These are phyloP conservation scores for Aspidiotus destructor DNA, from an alignment of 2,888 invertebrate genomes.

Conservation along the genomic window DNA sequence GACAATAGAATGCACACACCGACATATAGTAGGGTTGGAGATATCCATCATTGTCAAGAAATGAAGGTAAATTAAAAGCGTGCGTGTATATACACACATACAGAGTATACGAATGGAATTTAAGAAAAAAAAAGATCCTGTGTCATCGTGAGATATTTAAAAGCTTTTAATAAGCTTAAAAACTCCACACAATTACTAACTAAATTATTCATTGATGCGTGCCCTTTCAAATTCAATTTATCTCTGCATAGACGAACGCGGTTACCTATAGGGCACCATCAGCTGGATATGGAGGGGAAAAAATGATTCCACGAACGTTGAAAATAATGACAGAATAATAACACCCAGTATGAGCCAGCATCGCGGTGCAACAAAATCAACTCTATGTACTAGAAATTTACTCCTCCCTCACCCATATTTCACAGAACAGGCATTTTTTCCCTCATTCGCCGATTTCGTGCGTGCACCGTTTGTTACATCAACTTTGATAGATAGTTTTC, in stretches of 20 bases:
- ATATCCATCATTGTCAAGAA: conserved; percentile 4
- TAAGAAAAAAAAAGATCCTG: neutral
- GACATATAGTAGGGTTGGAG: neutral
- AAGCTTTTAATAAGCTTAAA: neutral
- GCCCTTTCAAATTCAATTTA: conserved; percentile 1
- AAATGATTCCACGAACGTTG: no score
- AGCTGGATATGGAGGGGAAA: no score
- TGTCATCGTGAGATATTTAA: conserved; percentile 2
- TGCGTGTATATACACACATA: no score
- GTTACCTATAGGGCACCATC: neutral
- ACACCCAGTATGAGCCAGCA: no score
- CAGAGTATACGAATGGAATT: neutral
- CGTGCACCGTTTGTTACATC: no score
- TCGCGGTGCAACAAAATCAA: no score
- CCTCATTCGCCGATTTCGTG: no score
- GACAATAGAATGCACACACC: neutral
- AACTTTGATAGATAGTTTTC: no score
- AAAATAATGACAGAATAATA: no score
- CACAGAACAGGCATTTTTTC: no score
- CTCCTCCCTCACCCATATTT: no score
- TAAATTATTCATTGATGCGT: conserved; percentile 4
- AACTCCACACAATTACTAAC: neutral
- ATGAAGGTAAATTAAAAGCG: neutral
- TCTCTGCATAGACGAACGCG: neutral
- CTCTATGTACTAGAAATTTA: no score